Percentiles rank a stretch among this genome's conserved stretches.
Conservation (phyloP, 2,113 vertebrate genomes). For the Eulemur rufifrons region DNA sequence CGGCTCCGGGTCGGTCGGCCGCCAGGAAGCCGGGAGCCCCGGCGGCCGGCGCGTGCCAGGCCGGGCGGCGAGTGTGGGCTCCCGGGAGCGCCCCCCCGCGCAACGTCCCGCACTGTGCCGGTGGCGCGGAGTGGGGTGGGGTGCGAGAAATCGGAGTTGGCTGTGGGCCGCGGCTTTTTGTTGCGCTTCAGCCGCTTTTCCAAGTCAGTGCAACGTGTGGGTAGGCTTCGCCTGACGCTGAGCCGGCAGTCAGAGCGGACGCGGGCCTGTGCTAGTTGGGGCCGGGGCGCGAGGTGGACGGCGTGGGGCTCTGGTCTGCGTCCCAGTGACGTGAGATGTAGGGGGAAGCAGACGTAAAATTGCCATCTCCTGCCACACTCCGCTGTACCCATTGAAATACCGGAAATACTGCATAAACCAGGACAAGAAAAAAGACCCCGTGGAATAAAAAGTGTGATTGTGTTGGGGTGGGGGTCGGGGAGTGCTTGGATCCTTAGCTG, state of each 20-base stretch:
- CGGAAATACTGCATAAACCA: background rate
- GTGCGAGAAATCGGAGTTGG: background rate
- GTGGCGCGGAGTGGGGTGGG: background rate
- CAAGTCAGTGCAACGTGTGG: background rate
- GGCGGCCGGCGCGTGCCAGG: background rate
- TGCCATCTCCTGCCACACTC: background rate
- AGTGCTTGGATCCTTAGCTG: background rate
- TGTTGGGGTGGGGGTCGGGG: background rate
- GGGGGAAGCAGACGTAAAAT: background rate
- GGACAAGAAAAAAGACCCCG: background rate
- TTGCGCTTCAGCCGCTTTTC: background rate
- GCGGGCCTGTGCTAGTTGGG: background rate
- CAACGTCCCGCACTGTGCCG: background rate
- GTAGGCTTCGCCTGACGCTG: background rate
- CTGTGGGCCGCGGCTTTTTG: background rate
- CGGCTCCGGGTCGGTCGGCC: fast-evolving
- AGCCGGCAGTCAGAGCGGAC: background rate
- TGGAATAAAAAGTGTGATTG: background rate
- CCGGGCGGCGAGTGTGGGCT: too few relatives aligned
- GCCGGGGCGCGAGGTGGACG: background rate
- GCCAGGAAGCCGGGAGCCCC: fast-evolving
- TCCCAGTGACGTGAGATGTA: background rate
- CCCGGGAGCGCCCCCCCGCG: fast-evolving
- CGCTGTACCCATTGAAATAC: background rate
- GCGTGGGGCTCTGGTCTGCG: background rate